Base-by-base conservation (phyloP, 2,113 vertebrate genomes). In the Ophthalmolycus amberensis region DNA sequence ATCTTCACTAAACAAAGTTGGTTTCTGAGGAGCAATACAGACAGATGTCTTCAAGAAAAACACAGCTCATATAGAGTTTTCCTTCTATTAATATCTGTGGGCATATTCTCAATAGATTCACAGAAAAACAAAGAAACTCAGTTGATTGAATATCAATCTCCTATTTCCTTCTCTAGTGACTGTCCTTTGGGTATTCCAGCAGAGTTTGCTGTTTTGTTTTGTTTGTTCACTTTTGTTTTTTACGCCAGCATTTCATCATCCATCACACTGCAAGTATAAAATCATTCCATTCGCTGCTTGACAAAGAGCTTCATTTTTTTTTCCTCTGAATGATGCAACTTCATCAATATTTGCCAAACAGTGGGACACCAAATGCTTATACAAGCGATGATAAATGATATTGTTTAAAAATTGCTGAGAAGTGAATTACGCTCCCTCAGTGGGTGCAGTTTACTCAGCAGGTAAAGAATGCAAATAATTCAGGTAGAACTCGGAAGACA, bases 101-200 rank as follows among this genome's bases (percentile, higher is more conserved):
- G 74, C 81, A 88, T 83, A 89, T 85, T 92, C 88, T 91, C 89
- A 69, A 82, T 77, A 89, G 91, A 83, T 89, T 87, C 84, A 81
- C 68, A 87, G 79, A 83, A 77, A 88, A 92, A 91, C 89, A 94
- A 92, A 92, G 89, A 92, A 92, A 91, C 85, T 75, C 38, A 82
- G 80, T 54, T 92, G 87, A 93, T 89, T 86, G 90, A 93, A 92
- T 93, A 94, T 93, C 90, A 91, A 91, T 94, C 90, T 87, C 75
- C 54, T 62, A 89, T 84, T 87, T 85, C 62, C 73, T 74, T 87
- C 88, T 82, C 82, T 56, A 75, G 66, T 73, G 63, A 80, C 80
- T 75, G 80, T 90, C 89, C 88, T 89, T 70, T 84, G 90, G 88
- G 91, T 72, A 80, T 91, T 89, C 71, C 42, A 82, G 90, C 84